Evolutionary conservation across 92 coral and sea anemone species (phyloP), one percentile per base, ranked within the genome.

Genomic region (Nematostella vectensis): DNA sequence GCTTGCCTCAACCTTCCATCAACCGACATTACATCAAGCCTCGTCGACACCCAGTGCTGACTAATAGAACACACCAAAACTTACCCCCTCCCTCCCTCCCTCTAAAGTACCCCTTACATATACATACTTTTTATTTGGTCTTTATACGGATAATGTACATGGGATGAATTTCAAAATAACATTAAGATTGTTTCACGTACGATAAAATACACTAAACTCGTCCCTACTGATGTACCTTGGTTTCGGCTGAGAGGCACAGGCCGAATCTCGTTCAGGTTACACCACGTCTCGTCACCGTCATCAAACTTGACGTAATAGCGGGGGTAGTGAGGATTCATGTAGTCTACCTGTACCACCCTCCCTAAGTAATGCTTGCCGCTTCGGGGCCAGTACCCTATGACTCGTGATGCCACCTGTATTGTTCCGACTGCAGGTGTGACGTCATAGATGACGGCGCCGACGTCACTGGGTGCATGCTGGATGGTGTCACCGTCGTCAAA

Each of bases 401-500:
- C 82, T 18, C 76, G 66, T 11, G 38, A 27, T 27, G 65, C 48
- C 22, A 75, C 75, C 62, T 75, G 82, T 38, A 75, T 56, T 20
- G 55, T 71, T 17, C 82, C 82, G 23, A 53, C 62, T 24, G 25
- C 63, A 21, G 82, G 76, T 11, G 66, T 75, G 23, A 75, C 76
- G 11, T 75, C 82, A 55, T 55, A 55, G 10, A 75, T 26, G 25
- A 75, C 71, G 12, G 82, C 82, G 52, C 65, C 51, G 54, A 75
- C 42, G 44, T 75, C 71, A 61, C 65, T 61, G 4, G 76, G 82
- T 31, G 67, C 76, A 68, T 75, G 76, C 42, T 70, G 68, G 28
- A 55, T 37, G 53, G 54, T 75, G 50, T 75, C 76, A 29, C 82
- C 82, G 37, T 75, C 76, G 54, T 75, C 82, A 54, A 75, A 75